Evolutionary conservation across 2,797 vertebrate genomes (phyloP), one percentile per base, ranked within the genome.

Genomic region (Gambusia yucatana): DNA sequence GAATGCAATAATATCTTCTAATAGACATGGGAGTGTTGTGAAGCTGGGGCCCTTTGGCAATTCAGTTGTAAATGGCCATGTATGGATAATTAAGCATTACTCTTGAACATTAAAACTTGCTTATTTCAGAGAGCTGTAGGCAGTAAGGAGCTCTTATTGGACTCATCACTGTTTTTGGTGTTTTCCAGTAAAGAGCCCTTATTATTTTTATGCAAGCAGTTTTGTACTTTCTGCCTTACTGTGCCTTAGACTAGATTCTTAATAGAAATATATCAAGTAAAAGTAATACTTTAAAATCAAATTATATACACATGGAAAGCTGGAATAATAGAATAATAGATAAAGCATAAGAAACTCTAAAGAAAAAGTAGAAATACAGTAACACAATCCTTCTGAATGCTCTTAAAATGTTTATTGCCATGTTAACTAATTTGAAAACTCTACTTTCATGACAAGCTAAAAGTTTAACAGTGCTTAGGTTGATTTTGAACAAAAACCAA

Each of bases 1-100:
- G 97, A 96, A 96, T 92, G 93, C 96, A 96, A 97, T 96, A 96
- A 96, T 96, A 96, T 95, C 96, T 97, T 96, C 97, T 97, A 97
- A 98, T 97, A 97, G 96, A 97, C 90, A 91, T 89, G 92, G 91
- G 90, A 91, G 90, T 94, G 91, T 94, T 96, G 96, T 96, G 95
- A 94, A 94, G 94, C 69, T 86, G 84, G 94, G 95, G 94, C 93
- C 96, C 97, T 95, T 94, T 96, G 96, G 97, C 97, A 96, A 97
- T 97, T 95, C 95, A 95, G 97, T 92, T 96, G 97, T 96, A 97
- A 97, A 97, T 96, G 95, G 96, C 96, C 96, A 96, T 97, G 92
- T 95, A 96, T 95, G 95, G 95, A 95, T 96, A 96, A 96, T 96
- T 96, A 96, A 95, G 92, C 95, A 94, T 95, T 96, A 95, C 93